Conservation (phyloP, 2,797 vertebrate species). For the Halcyon leucocephala region DNA sequence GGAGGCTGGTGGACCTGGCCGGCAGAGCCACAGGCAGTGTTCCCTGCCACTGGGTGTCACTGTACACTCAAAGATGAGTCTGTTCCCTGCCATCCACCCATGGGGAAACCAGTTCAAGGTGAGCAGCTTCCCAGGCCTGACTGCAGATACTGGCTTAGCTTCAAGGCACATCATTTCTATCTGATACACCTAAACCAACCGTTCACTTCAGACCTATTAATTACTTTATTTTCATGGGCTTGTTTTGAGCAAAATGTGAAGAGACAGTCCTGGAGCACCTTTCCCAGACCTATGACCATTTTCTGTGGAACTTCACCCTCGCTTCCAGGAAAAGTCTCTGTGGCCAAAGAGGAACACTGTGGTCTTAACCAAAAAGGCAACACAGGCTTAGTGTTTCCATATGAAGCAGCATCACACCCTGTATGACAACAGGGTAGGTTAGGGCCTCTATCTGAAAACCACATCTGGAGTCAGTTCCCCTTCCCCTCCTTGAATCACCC, state of each 20-base stretch:
- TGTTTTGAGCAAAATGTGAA: not conserved
- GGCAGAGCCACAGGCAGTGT: not conserved
- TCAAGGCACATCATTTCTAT: fast-evolving
- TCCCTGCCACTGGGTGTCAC: conserved; percentile 19
- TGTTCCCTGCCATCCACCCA: not conserved
- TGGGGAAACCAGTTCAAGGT: not conserved
- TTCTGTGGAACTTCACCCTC: not conserved
- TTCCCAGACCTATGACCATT: not conserved
- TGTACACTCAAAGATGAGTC: not conserved
- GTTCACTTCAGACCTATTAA: not conserved
- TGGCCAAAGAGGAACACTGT: not conserved
- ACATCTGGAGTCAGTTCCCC: not conserved
- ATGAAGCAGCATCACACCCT: not conserved
- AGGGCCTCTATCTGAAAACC: not conserved
- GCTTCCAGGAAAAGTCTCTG: not conserved
- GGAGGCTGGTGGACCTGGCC: not conserved
- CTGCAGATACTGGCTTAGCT: not conserved
- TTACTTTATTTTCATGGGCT: not conserved
- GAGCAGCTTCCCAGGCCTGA: not conserved
- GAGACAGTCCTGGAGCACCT: not conserved
- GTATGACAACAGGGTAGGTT: not conserved
- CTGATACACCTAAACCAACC: not conserved
- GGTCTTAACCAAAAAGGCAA: not conserved
- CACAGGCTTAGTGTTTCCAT: not conserved
- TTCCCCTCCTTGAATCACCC: not conserved